Evolutionary conservation across 2,888 invertebrate genomes (phyloP).

Genomic region (Luffia ferchaultella): DNA sequence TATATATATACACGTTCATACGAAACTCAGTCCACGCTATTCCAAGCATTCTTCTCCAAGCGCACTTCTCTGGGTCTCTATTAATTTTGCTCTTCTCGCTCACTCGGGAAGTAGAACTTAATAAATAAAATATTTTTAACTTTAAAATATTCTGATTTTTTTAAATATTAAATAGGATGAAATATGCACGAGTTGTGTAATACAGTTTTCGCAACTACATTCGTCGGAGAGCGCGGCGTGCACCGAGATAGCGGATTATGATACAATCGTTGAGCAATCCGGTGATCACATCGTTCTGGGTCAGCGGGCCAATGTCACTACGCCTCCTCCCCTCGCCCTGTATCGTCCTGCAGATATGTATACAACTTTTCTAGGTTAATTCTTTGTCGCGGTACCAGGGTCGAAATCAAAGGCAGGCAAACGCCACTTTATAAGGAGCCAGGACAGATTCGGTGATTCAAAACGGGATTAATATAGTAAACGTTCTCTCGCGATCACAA

Average conservation of each 20-base stretch:
- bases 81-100: too few species aligned
- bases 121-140: too few species aligned
- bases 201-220: not conserved
- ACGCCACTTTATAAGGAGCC: not conserved
- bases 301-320: conserved; percentile 47
- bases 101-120: too few species aligned
- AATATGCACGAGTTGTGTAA: not conserved
- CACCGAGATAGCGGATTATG: not conserved
- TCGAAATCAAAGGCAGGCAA: not conserved
- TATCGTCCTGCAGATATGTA: not conserved
- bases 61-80: too few species aligned
- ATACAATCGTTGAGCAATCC: conserved; percentile 3
- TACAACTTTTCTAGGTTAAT: not conserved
- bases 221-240: not conserved
- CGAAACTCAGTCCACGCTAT: too few species aligned
- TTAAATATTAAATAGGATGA: too few species aligned
- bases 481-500: too few species aligned
- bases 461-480: too few species aligned
- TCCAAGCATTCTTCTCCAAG: too few species aligned
- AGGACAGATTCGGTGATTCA: too few species aligned
- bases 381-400: not conserved
- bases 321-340: conserved; percentile 11
- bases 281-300: conserved; percentile 20
- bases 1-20: too few species aligned
- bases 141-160: too few species aligned